phyloP scores from a whole-genome alignment of 2,888 invertebrate species.

The Pyrocoelia pectoralis region DNA sequence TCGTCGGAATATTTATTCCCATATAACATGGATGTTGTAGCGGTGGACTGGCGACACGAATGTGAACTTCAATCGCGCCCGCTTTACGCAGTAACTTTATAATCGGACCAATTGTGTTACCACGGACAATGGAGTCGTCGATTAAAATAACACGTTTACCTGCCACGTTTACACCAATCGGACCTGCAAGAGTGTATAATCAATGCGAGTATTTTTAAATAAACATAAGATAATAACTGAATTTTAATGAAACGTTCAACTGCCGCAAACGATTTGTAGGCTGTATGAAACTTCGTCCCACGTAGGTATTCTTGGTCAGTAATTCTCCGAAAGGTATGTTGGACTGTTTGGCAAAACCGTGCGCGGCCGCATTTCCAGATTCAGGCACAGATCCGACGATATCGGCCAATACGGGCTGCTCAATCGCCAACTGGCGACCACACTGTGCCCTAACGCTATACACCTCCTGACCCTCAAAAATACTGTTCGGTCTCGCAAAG shows the following conservation, averaged over 20 bases:
- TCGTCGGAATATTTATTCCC: slow-evolving; percentile 99
- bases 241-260: slow-evolving; percentile 94
- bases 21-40: slow-evolving; percentile 95
- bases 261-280: slow-evolving; percentile 90
- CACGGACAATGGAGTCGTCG: slow-evolving; percentile 97
- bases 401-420: slow-evolving; percentile 91
- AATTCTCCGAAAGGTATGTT: slow-evolving; percentile 93
- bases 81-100: slow-evolving; percentile 90
- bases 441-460: slow-evolving; percentile 93
- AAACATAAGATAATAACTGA: slow-evolving; percentile 64
- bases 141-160: slow-evolving; percentile 91
- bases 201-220: background rate
- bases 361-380: slow-evolving; percentile 95
- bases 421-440: slow-evolving; percentile 89
- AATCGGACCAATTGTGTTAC: slow-evolving; percentile 96
- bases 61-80: slow-evolving; percentile 96
- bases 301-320: slow-evolving; percentile 94
- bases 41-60: slow-evolving; percentile 96
- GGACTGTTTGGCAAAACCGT: slow-evolving; percentile 91
- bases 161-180: slow-evolving; percentile 87
- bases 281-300: slow-evolving; percentile 98
- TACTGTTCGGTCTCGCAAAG: slow-evolving; percentile 94
- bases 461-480: slow-evolving; percentile 97
- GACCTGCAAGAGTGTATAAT: slow-evolving; percentile 62
- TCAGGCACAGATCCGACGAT: slow-evolving; percentile 98